These are phyloP conservation scores for Xiphorhynchus erythropygius DNA, from an alignment of 2,797 vertebrate genomes.

Conservation along the genomic window DNA sequence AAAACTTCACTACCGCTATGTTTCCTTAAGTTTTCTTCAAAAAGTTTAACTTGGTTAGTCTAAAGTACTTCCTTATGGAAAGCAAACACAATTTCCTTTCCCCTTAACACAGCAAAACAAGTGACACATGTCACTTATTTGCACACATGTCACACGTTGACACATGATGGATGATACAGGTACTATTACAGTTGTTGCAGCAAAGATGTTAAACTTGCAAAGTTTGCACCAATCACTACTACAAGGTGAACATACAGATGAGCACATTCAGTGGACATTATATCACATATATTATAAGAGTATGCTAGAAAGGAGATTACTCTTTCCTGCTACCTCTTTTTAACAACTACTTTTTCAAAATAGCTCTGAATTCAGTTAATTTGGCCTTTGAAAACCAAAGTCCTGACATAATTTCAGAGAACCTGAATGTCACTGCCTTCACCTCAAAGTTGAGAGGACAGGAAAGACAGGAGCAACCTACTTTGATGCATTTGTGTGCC, in stretches of 20 bases:
- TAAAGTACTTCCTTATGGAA: background rate
- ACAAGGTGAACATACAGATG: background rate
- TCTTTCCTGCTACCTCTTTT: background rate
- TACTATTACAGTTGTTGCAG: background rate
- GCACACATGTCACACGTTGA: background rate
- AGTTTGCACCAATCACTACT: background rate
- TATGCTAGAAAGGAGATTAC: background rate
- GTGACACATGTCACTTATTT: background rate
- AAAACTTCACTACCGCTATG: background rate
- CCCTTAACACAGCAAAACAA: background rate
- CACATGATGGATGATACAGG: background rate
- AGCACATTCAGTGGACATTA: background rate
- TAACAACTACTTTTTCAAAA: background rate
- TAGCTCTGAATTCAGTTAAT: background rate
- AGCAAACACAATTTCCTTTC: background rate
- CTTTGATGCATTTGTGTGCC: background rate
- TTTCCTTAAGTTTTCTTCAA: background rate
- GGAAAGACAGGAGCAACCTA: background rate
- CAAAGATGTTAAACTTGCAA: background rate
- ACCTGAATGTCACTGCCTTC: background rate
- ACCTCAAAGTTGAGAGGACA: background rate
- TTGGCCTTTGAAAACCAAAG: background rate
- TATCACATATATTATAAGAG: accelerated
- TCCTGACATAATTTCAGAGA: background rate
- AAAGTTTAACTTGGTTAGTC: background rate